Percentiles rank a stretch among this genome's conserved stretches.
phyloP scores from a whole-genome alignment of 2,888 invertebrate genomes.

The Desoria tigrina region DNA sequence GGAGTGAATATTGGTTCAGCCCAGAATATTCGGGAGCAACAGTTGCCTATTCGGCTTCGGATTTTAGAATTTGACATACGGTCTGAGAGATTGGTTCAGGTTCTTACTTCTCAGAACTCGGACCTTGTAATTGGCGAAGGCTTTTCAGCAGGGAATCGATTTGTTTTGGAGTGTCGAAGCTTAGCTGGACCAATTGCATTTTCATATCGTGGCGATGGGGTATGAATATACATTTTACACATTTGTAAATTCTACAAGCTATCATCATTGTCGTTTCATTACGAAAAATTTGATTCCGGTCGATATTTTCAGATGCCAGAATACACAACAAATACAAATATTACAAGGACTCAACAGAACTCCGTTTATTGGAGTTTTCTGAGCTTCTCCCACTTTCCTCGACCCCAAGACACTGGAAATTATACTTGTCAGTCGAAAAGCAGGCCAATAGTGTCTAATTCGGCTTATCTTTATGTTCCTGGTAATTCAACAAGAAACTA shows the following conservation, averaged over 20 bases:
- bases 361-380: conserved; percentile 27
- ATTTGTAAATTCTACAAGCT: not conserved
- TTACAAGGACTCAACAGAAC: conserved; percentile 17
- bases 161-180: conserved; percentile 41
- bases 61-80: conserved; percentile 33
- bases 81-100: conserved; percentile 30
- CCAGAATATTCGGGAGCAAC: not conserved
- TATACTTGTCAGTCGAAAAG: conserved; percentile 34
- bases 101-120: conserved; percentile 31
- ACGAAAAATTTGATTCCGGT: not conserved
- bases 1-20: not conserved
- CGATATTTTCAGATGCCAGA: conserved; percentile 21
- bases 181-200: conserved; percentile 11
- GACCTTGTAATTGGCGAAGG: conserved; percentile 38
- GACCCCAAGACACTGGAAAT: conserved; percentile 36
- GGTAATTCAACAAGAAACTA: conserved; percentile 34
- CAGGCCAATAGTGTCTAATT: conserved; percentile 28
- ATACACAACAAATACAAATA: conserved; percentile 28
- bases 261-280: not conserved
- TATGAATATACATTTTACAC: too few species aligned
- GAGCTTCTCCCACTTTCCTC: conserved; percentile 28
- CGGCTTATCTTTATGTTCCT: conserved; percentile 35
- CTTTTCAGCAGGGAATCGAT: conserved; percentile 20
- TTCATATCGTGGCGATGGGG: conserved; percentile 27
- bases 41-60: conserved; percentile 25